phyloP scores from a whole-genome alignment of 2,888 invertebrate genomes.

The Lymantria monacha region DNA sequence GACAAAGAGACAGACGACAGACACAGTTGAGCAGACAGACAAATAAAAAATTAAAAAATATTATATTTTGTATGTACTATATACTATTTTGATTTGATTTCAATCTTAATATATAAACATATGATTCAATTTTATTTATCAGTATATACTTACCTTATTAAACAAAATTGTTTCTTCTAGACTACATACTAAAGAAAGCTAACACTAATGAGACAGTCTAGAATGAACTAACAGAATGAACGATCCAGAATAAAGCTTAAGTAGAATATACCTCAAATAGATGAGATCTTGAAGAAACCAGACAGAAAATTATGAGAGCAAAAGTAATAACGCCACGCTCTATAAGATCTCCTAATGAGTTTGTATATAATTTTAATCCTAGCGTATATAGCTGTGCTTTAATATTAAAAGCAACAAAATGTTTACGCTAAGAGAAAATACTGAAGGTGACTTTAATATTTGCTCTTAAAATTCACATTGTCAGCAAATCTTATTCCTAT shows the following conservation, averaged over 20 bases:
- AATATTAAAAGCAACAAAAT: not conserved
- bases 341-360: not conserved
- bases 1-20: no score
- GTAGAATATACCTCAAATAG: not conserved
- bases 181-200: not conserved
- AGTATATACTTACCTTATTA: not conserved
- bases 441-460: no score
- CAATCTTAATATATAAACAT: no score
- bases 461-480: no score
- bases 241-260: not conserved
- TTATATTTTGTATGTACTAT: no score
- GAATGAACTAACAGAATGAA: not conserved
- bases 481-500: no score
- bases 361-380: not conserved
- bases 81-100: no score
- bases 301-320: slow-evolving; percentile 2
- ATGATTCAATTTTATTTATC: no score
- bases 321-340: not conserved
- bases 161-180: slow-evolving; percentile 12
- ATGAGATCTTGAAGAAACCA: not conserved
- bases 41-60: no score
- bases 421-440: not conserved
- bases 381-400: not conserved
- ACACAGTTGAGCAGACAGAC: no score
- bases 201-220: not conserved